Evolutionary conservation across 2,888 invertebrate species (phyloP).

Genomic region (Sinotaia quadrata): DNA sequence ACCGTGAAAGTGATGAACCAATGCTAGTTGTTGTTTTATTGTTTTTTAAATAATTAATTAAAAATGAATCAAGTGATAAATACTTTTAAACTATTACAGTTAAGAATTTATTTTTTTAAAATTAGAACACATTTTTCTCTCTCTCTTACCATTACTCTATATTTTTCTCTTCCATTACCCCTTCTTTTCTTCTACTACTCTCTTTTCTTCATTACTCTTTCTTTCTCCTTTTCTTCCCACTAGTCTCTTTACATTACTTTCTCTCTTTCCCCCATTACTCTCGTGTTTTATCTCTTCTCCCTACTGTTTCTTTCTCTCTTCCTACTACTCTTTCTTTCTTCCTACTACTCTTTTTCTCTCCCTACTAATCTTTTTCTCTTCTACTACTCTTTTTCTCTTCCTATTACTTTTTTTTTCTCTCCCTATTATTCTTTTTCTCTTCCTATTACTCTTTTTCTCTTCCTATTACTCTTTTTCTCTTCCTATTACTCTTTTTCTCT

Average conservation of each 20-base stretch:
- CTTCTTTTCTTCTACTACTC: neutral
- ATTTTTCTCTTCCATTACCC: neutral
- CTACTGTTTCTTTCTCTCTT: neutral
- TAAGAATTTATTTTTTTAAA: too few species aligned
- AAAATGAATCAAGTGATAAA: too few species aligned
- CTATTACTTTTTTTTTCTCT: conserved; percentile 3
- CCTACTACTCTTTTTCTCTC: neutral
- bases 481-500: conserved; percentile 5
- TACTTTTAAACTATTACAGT: too few species aligned
- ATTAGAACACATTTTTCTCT: too few species aligned
- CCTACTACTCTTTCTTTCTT: neutral
- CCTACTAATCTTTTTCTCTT: neutral
- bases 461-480: neutral
- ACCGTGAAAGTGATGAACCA: too few species aligned
- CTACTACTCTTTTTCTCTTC: conserved; percentile 1
- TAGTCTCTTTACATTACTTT: neutral
- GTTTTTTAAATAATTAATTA: too few species aligned
- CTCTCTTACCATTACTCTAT: too few species aligned
- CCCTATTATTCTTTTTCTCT: neutral
- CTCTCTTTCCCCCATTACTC: too few species aligned
- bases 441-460: neutral
- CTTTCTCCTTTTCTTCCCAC: neutral
- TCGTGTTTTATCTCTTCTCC: neutral
- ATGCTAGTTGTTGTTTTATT: too few species aligned
- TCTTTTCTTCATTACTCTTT: neutral